Conservation (phyloP, 1,140 invertebrate species). For the Scaptomyza hsui region DNA sequence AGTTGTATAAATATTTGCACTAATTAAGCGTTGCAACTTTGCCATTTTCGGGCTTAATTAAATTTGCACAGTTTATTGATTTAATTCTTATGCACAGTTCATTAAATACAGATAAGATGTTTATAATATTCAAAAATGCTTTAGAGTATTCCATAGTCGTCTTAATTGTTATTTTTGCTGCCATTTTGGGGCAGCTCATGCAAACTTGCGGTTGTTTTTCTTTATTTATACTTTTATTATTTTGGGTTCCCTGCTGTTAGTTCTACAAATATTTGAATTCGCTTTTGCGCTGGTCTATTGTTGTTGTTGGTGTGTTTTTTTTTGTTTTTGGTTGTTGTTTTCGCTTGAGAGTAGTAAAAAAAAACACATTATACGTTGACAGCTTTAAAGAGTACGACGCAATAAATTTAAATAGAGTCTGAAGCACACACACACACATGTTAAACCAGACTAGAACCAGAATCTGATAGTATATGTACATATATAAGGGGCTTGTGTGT, state of each 20-base stretch:
- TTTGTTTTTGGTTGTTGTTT: not conserved
- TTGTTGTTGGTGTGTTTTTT: not conserved
- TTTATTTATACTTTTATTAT: slow-evolving; percentile 6
- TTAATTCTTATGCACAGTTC: no score
- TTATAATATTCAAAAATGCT: no score
- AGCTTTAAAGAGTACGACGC: slow-evolving; percentile 35
- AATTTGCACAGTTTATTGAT: not conserved
- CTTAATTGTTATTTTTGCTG: slow-evolving; percentile 14
- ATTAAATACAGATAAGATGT: no score
- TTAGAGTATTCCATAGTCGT: slow-evolving; percentile 1
- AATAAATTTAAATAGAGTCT: slow-evolving; percentile 49
- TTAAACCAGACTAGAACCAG: slow-evolving; percentile 7
- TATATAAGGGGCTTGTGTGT: no score
- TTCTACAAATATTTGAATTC: slow-evolving; percentile 41
- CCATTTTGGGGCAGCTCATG: slow-evolving; percentile 17
- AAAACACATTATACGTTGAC: not conserved
- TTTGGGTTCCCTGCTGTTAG: not conserved
- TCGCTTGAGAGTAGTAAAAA: slow-evolving; percentile 5
- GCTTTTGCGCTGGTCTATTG: slow-evolving; percentile 6
- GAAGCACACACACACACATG: not conserved
- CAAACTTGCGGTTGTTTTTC: slow-evolving; percentile 17
- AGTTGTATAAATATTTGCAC: slow-evolving; percentile 32
- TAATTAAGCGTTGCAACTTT: slow-evolving; percentile 12
- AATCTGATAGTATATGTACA: slow-evolving; percentile 25
- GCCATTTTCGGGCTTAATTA: not conserved